These are phyloP conservation scores for Neoaliturus tenellus DNA, from an alignment of 2,888 invertebrate genomes.

Conservation along the genomic window DNA sequence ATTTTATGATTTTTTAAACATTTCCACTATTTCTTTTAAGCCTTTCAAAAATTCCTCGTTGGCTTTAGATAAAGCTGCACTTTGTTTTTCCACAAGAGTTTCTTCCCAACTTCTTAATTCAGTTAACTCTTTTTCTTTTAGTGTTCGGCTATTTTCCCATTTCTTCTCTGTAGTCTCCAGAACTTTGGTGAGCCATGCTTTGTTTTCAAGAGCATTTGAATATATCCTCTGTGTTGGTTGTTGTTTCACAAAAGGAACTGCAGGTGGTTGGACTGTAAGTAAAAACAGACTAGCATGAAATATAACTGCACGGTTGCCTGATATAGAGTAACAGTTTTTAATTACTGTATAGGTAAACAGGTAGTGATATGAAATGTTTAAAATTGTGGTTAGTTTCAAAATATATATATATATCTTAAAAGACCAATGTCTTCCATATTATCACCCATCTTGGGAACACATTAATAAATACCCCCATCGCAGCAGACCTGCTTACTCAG, in stretches of 20 bases:
- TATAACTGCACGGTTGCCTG: no score
- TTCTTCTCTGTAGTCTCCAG: not conserved
- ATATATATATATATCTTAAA: no score
- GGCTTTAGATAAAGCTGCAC: not conserved
- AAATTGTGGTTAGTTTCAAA: no score
- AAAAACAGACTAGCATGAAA: no score
- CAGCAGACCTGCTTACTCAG: no score
- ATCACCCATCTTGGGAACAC: no score
- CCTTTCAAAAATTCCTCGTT: not conserved
- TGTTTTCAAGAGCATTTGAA: not conserved
- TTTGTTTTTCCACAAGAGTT: not conserved
- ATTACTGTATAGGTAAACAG: no score
- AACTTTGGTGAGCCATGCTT: not conserved
- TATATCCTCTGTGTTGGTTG: not conserved
- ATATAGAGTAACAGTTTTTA: no score
- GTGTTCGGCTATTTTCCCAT: not conserved
- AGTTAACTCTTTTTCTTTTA: not conserved
- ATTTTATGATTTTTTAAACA: not conserved
- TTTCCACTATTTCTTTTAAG: not conserved
- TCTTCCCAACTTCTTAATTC: not conserved
- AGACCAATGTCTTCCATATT: no score
- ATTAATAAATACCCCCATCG: no score
- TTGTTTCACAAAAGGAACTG: not conserved
- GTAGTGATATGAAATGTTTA: no score
- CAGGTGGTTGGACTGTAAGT: not conserved